phyloP scores from a whole-genome alignment of 2,888 invertebrate genomes.

The Drosophila neotestacea region DNA sequence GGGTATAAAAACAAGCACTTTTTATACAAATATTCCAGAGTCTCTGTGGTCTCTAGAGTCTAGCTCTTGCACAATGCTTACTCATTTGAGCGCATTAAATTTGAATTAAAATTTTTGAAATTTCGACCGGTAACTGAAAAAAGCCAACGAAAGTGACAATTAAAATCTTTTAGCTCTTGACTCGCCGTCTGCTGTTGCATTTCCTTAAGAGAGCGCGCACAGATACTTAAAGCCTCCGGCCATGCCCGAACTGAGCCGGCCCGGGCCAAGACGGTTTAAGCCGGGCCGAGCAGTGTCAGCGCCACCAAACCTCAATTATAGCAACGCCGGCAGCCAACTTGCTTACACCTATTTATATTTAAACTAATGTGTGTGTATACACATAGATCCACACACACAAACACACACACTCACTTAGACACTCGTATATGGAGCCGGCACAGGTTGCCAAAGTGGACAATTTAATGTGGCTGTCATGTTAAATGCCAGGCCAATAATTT shows the following conservation, averaged over 20 bases:
- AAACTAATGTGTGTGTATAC: conserved; percentile 32
- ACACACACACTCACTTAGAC: background rate
- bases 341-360: conserved; percentile 24
- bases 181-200: conserved; percentile 45
- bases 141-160: conserved; percentile 74
- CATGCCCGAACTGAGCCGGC: conserved; percentile 23
- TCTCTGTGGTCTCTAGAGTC: conserved; percentile 33
- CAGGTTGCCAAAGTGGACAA: conserved; percentile 80
- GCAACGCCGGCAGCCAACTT: conserved; percentile 57
- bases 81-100: conserved; percentile 75
- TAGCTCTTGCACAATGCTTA: conserved; percentile 61
- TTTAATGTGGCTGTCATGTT: conserved; percentile 80
- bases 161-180: conserved; percentile 57
- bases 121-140: conserved; percentile 52
- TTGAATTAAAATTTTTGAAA: conserved; percentile 76
- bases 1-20: conserved; percentile 18
- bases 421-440: conserved; percentile 66
- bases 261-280: conserved; percentile 10
- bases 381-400: background rate
- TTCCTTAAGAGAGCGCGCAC: conserved; percentile 70
- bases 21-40: conserved; percentile 15
- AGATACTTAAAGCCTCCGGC: conserved; percentile 37
- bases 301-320: conserved; percentile 67
- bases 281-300: conserved; percentile 42
- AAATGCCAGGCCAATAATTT: conserved; percentile 79